Evolutionary conservation across 2,113 vertebrate species (phyloP).

Genomic region (Albula goreensis): DNA sequence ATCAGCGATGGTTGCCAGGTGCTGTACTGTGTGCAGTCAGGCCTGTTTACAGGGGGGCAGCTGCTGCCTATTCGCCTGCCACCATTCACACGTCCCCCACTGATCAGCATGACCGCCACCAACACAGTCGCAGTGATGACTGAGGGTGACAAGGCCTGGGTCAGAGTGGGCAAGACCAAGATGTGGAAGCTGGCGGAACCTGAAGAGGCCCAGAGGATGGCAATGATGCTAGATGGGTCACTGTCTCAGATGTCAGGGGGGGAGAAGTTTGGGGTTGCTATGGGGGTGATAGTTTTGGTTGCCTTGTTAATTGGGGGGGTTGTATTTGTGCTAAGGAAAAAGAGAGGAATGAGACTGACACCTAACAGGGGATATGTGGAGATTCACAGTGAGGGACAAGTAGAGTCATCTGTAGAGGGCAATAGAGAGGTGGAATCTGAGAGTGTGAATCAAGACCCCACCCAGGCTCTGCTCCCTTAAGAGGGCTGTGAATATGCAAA

Average conservation of each 20-base stretch:
- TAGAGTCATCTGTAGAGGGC: neutral
- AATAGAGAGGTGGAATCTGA: neutral
- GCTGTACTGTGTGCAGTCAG: conserved; percentile 79
- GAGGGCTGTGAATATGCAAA: neutral
- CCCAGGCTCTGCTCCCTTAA: neutral
- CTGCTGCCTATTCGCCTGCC: conserved; percentile 75
- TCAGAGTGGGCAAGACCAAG: conserved; percentile 71
- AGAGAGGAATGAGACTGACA: neutral
- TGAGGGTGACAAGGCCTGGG: conserved; percentile 72
- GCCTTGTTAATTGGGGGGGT: conserved; percentile 20
- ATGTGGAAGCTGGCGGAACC: conserved; percentile 65
- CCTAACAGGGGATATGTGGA: conserved; percentile 30
- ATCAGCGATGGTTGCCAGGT: conserved; percentile 87
- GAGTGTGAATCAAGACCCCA: neutral
- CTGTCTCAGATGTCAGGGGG: neutral
- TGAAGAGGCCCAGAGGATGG: neutral
- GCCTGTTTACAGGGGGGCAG: conserved; percentile 70
- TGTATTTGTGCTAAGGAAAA: conserved; percentile 34
- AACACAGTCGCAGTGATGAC: conserved; percentile 80
- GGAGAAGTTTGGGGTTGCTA: neutral
- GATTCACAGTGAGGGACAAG: conserved; percentile 26
- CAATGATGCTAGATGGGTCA: neutral
- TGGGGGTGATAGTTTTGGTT: neutral
- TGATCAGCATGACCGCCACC: conserved; percentile 58
- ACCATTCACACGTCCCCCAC: conserved; percentile 74